Base-by-base conservation (phyloP, 1,140 invertebrate genomes). In the Potamilus streckersoni region DNA sequence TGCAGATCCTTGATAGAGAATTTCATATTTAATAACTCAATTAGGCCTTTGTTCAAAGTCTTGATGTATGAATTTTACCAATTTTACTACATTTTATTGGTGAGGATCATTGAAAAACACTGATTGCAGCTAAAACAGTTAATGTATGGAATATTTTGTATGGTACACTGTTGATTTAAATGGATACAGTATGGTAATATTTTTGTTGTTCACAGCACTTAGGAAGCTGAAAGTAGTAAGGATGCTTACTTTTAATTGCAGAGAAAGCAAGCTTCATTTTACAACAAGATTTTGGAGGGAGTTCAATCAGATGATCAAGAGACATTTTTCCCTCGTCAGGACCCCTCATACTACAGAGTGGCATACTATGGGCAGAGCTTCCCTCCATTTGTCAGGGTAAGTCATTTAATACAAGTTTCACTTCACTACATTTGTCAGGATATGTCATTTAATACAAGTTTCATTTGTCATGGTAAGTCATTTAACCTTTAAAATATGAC, bases 251-350 rank as follows among this genome's bases (percentile, higher is more conserved):
- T 78, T 69, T 74, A 70, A 71, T 82, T 80, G 27, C 79, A 90
- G 86, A 85, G 94, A 82, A 94, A 93, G 68, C 94, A 97, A 89
- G 96, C 97, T 0, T 94, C 93, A 74, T 98, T 98, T 88, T 94
- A 96, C 80, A 95, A 97, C 84, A 96, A 97, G 76, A 97, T 98
- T 82, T 87, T 98, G 74, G 94, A 93, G 1, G 94, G 83, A 8
- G 75, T 74, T n/a, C 71, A 74, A 64, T 68, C 61, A 49, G 78
- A 80, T 16, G 27, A 71, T 31, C 68, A 76, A 19, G 74, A 79
- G 15, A 96, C 86, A 89, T 96, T 15, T 91, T 80, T 74, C 58
- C 81, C 79, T 13, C 59, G 97, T 80, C 95, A 95, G 0, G 96
- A 97, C 84, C 96, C 96, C 90, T 94, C 79, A 13, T 89, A 88